Percentiles rank a stretch among this genome's conserved stretches.
Evolutionary conservation across 1,140 invertebrate species (phyloP).

Genomic region (Cheumatopsyche charites): DNA sequence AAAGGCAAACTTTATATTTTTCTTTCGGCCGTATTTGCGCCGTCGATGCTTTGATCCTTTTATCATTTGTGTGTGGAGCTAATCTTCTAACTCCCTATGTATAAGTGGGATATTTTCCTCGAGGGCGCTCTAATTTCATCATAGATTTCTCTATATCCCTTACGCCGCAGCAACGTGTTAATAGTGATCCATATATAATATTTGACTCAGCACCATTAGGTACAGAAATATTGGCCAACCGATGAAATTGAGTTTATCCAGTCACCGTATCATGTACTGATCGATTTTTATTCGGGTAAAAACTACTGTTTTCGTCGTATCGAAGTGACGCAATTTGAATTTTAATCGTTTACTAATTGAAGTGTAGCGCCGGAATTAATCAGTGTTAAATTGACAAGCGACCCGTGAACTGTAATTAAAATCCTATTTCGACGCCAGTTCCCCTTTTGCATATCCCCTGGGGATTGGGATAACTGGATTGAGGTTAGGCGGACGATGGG

Average conservation of each 20-base stretch:
- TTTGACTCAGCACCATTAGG: conserved; percentile 30
- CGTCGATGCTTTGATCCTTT: not conserved
- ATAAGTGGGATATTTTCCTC: conserved; percentile 7
- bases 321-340: conserved; percentile 27
- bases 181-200: conserved; percentile 23
- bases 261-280: too few species aligned
- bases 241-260: conserved; percentile 5
- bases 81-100: not conserved
- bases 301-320: conserved; percentile 12
- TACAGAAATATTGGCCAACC: not conserved
- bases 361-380: conserved; percentile 33
- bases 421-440: conserved; percentile 39
- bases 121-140: conserved; percentile 22
- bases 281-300: too few species aligned
- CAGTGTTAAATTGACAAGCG: conserved; percentile 46
- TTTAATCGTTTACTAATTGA: conserved; percentile 32
- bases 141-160: conserved; percentile 28
- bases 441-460: conserved; percentile 38
- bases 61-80: not conserved
- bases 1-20: too few species aligned
- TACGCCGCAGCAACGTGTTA: conserved; percentile 31
- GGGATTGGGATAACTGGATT: conserved; percentile 35
- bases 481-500: conserved; percentile 40
- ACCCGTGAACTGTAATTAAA: conserved; percentile 47
- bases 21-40: not conserved